These are phyloP conservation scores for Macrochelys suwanniensis DNA, from an alignment of 2,797 vertebrate genomes.

Conservation along the genomic window DNA sequence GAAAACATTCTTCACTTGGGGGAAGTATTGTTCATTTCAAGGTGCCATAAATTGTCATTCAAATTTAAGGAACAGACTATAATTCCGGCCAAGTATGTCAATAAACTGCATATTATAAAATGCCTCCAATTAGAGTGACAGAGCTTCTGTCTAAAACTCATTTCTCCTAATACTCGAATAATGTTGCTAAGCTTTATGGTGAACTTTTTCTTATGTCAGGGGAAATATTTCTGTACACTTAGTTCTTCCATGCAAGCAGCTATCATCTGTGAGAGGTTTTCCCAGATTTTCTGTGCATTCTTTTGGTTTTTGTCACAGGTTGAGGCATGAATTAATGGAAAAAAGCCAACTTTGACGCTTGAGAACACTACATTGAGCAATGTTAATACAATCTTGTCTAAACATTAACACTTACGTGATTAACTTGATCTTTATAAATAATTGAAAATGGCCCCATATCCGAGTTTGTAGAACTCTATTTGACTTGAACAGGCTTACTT, in stretches of 20 bases:
- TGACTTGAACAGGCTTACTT: constrained; percentile 15
- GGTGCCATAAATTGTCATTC: background rate
- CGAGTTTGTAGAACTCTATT: background rate
- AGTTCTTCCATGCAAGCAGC: background rate
- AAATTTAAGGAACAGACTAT: constrained; percentile 13
- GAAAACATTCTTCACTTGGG: background rate
- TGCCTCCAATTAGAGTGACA: background rate
- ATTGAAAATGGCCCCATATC: background rate
- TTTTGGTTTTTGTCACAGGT: background rate
- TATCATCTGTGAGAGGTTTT: background rate
- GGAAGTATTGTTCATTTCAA: constrained; percentile 8
- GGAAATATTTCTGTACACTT: background rate
- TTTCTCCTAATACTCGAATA: background rate
- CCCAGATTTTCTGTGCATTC: background rate
- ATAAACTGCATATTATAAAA: background rate
- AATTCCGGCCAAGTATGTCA: background rate
- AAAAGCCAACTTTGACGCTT: constrained; percentile 11
- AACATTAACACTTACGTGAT: constrained; percentile 27
- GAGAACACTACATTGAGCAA: background rate
- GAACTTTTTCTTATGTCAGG: background rate
- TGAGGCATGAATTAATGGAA: background rate
- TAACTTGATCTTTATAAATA: background rate
- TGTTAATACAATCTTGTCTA: background rate
- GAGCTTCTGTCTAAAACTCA: background rate
- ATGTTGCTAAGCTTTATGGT: background rate